phyloP scores from a whole-genome alignment of 2,113 vertebrate species.

The human (Homo sapiens) region GRCh38 chrX:35164501-35165000 shows the following conservation, averaged over 20 bases:
- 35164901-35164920: neutral
- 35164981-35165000: neutral
- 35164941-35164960: neutral
- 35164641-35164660: constrained; percentile 5
- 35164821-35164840: neutral
- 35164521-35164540: neutral
- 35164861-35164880: neutral
- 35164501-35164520: neutral
- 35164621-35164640: neutral
- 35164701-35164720: neutral
- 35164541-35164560: neutral
- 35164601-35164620: neutral
- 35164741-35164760: constrained; percentile 20
- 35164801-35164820: neutral
- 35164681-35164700: neutral
- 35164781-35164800: neutral
- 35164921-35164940: neutral
- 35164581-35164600: neutral
- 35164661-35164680: neutral
- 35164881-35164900: neutral
- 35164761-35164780: neutral
- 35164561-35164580: neutral
- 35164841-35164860: neutral
- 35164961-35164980: neutral
- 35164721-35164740: neutral